Conservation (phyloP, 2,113 vertebrate genomes). For the Opisthocomus hoazin region DNA sequence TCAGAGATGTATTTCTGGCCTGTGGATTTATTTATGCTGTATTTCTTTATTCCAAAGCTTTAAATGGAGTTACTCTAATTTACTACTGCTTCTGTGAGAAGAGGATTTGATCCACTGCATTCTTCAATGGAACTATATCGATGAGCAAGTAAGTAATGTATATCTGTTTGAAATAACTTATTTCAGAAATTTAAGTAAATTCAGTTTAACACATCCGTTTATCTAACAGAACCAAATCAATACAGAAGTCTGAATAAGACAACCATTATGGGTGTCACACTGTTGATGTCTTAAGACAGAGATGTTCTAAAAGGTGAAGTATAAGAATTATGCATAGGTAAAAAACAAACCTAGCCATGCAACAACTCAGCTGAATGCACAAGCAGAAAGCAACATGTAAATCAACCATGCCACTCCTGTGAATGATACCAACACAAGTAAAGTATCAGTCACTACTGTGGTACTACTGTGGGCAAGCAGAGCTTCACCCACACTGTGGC, state of each 20-base stretch:
- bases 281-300: background rate
- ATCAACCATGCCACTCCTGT: accelerated
- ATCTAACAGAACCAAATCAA: background rate
- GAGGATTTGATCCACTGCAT: background rate
- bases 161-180: background rate
- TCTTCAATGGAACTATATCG: background rate
- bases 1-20: conserved; percentile 20
- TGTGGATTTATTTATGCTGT: conserved; percentile 24
- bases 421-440: background rate
- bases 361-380: accelerated
- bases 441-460: background rate
- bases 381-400: background rate
- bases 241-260: background rate
- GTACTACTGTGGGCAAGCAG: background rate
- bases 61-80: conserved; percentile 8
- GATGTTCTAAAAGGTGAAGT: background rate
- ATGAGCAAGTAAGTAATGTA: background rate
- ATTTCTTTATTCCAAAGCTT: conserved; percentile 34
- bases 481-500: background rate
- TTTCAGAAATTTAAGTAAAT: background rate
- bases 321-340: background rate
- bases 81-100: background rate
- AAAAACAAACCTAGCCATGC: background rate
- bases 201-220: background rate
- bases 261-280: background rate